Percentiles rank a stretch among this genome's conserved stretches.
Conservation (phyloP, 2,113 vertebrate genomes). For the Lycocorax pyrrhopterus region DNA sequence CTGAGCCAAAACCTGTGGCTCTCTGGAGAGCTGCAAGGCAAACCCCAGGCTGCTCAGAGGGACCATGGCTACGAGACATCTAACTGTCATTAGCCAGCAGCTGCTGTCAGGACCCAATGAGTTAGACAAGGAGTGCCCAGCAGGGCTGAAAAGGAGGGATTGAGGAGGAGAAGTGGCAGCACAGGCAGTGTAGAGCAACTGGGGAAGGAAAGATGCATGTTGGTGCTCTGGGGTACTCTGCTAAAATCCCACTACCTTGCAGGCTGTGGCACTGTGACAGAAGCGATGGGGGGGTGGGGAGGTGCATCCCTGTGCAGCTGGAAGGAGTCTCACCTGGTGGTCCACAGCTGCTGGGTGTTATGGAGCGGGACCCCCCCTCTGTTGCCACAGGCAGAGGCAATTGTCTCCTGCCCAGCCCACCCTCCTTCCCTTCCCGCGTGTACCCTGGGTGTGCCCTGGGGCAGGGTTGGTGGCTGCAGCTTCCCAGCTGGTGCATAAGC, state of each 20-base stretch:
- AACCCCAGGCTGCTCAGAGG: background rate
- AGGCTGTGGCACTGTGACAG: background rate
- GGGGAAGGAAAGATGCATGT: background rate
- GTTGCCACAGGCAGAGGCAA: background rate
- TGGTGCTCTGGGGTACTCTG: background rate
- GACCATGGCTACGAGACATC: rapidly evolving
- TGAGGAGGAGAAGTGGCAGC: background rate
- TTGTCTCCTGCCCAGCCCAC: background rate
- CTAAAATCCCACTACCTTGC: background rate
- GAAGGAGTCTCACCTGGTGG: background rate
- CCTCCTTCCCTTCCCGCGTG: background rate
- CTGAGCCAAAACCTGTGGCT: background rate
- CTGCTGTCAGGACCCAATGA: background rate
- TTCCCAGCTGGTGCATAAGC: background rate
- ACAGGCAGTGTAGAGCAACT: background rate
- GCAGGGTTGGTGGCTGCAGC: background rate
- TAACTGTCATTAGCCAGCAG: background rate
- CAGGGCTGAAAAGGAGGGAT: background rate
- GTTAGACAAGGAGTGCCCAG: background rate
- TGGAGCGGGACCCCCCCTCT: rapidly evolving
- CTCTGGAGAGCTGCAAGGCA: background rate
- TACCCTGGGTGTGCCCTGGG: background rate
- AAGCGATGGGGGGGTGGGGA: rapidly evolving
- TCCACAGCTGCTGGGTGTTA: background rate
- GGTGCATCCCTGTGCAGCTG: background rate